Percentiles rank a stretch among this genome's conserved stretches.
phyloP scores from a whole-genome alignment of 2,888 invertebrate genomes.

The Spatulosminthurus flaviceps region DNA sequence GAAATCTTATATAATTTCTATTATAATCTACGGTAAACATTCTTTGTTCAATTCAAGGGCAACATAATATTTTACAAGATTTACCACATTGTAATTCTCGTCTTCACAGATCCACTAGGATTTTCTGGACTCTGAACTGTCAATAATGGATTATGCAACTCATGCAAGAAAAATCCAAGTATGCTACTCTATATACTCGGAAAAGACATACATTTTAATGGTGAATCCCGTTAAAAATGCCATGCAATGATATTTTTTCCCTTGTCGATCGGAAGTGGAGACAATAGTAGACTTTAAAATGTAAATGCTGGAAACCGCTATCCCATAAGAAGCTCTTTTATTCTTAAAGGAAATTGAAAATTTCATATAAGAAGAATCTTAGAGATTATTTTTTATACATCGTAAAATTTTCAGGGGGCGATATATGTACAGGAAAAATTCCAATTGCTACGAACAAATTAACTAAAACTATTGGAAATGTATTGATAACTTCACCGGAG shows the following conservation, averaged over 20 bases:
- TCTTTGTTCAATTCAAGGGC: neutral
- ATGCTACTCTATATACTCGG: neutral
- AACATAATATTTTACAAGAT: neutral
- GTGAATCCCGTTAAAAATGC: neutral
- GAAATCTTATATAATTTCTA: constrained; percentile 10
- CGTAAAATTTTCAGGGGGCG: no score
- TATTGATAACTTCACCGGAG: no score
- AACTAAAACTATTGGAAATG: no score
- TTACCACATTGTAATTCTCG: neutral
- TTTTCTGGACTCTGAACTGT: neutral
- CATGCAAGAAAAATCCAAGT: no score
- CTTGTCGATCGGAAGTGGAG: neutral
- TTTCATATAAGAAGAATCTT: neutral
- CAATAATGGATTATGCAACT: neutral
- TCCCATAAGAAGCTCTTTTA: neutral
- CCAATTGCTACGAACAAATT: no score
- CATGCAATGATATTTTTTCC: neutral
- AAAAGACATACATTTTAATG: neutral
- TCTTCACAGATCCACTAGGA: neutral
- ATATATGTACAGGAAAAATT: no score
- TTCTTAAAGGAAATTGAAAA: neutral
- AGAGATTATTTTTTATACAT: neutral
- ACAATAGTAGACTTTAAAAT: neutral
- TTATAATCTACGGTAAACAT: neutral
- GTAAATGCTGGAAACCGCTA: neutral